Conservation (phyloP, 2,888 invertebrate genomes). For the Corbicula japonica region DNA sequence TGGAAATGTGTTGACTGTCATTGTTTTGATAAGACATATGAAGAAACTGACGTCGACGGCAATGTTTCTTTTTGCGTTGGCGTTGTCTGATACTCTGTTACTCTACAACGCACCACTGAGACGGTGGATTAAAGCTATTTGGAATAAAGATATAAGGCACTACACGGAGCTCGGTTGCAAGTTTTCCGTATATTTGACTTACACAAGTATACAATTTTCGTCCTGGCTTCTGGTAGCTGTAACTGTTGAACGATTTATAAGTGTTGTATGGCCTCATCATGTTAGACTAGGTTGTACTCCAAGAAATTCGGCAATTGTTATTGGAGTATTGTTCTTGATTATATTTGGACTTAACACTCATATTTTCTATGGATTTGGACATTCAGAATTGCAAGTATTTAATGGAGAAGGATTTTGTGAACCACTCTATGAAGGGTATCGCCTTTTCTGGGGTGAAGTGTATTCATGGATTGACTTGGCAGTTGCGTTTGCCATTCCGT, state of each 20-base stretch:
- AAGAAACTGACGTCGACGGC: constrained; percentile 39
- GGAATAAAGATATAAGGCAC: constrained; percentile 31
- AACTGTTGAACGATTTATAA: constrained; percentile 45
- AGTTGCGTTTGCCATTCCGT: constrained; percentile 53
- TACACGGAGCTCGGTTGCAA: constrained; percentile 41
- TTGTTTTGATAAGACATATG: constrained; percentile 39
- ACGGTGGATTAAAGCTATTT: constrained; percentile 16
- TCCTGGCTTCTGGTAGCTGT: constrained; percentile 58
- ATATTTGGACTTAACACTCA: constrained; percentile 45
- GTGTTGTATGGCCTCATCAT: constrained; percentile 44
- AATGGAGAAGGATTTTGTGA: constrained; percentile 13
- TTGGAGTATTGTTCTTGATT: constrained; percentile 1
- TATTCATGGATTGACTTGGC: constrained; percentile 57
- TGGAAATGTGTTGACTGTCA: constrained; percentile 76
- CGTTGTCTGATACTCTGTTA: constrained; percentile 41
- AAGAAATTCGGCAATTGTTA: constrained; percentile 10
- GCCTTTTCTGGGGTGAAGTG: constrained; percentile 17
- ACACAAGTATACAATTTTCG: constrained; percentile 43
- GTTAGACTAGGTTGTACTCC: constrained; percentile 36
- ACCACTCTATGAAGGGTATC: constrained; percentile 28
- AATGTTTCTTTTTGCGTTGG: constrained; percentile 36
- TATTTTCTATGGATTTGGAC: constrained; percentile 37
- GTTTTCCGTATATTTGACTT: constrained; percentile 43
- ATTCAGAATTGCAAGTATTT: not conserved
- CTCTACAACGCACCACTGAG: constrained; percentile 39